phyloP scores from a whole-genome alignment of 1,140 invertebrate genomes.

The Drosophila lini region DNA sequence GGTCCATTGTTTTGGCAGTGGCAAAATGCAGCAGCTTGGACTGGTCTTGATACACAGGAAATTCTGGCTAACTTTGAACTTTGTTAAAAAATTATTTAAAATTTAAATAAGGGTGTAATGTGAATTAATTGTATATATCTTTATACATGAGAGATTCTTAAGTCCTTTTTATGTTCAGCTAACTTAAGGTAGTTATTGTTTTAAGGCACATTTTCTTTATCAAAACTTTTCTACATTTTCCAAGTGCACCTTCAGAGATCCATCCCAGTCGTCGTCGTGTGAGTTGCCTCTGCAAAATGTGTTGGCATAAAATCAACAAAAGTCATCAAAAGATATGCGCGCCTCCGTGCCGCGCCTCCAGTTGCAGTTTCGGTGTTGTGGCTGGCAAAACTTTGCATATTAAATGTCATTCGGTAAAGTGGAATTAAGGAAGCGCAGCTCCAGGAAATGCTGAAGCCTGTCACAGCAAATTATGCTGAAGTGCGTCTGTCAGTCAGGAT shows the following conservation, averaged over 20 bases:
- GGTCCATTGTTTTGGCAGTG: slow-evolving; percentile 58
- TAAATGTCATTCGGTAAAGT: slow-evolving; percentile 81
- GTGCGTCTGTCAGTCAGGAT: slow-evolving; percentile 75
- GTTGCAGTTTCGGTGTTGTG: slow-evolving; percentile 13
- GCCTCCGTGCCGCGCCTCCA: slow-evolving; percentile 29
- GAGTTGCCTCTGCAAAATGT: slow-evolving; percentile 34
- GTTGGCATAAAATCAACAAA: slow-evolving; percentile 78
- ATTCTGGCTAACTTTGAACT: too few relatives aligned
- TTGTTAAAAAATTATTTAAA: neutral
- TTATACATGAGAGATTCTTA: too few relatives aligned
- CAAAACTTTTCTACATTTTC: neutral
- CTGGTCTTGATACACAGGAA: slow-evolving; percentile 7
- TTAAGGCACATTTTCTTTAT: too few relatives aligned
- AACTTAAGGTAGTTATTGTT: too few relatives aligned
- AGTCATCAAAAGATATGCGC: slow-evolving; percentile 80
- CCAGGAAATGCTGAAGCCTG: slow-evolving; percentile 65
- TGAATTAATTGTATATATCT: too few relatives aligned
- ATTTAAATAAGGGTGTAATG: too few relatives aligned
- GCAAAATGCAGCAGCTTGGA: slow-evolving; percentile 43
- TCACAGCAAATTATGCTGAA: slow-evolving; percentile 80
- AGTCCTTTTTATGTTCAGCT: too few relatives aligned
- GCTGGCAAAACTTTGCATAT: slow-evolving; percentile 76
- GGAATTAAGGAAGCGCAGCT: slow-evolving; percentile 70
- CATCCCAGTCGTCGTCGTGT: slow-evolving; percentile 35
- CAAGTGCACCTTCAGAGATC: slow-evolving; percentile 44